Base-by-base conservation (phyloP, 2,888 invertebrate genomes). In the Apamea anceps region DNA sequence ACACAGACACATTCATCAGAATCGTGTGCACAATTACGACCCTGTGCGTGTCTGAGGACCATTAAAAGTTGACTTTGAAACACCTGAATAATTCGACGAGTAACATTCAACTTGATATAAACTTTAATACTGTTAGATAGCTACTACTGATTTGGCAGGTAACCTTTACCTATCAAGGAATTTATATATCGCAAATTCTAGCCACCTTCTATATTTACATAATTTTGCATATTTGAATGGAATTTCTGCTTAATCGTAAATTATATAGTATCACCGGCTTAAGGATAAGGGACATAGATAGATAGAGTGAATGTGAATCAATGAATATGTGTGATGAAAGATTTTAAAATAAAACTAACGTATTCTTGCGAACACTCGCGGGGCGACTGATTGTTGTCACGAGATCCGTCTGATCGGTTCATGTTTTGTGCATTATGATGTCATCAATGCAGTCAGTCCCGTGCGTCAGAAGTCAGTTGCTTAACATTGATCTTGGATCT, bases 61-160 rank as follows among this genome's bases (percentile, higher is more conserved):
- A 89, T 87, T 86, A 78, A 73, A 80, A 76, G 15, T 63, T 85
- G 73, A 76, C 87, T 83, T 83, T 87, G 80, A 79, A 75, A 79
- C 45, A 71, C 70, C 32, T 70, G 84, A 70, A 85, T 75, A 32
- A 78, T 84, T 48, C 74, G 75, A 72, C 68, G 18, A 73, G 54
- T 80, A 76, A 57, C 62, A 70, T 73, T 72, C 48, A 81, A 82
- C 82, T 81, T 71, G 48, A 70, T 76, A 66, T 72, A 63, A 79
- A 80, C 75, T 80, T 72, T 48, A 74, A 62, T 75, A 82, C 73
- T 62, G 60, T 72, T 79, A 75, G 7, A 72, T 71, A 57, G 25
- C 25, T 57, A 13, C 32, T 67, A 62, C 72, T 63, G 32, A 87
- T 75, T 75, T 63, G 57, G 63, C 62, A 70, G 48, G 37, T 51